A percentile compares a stretch with the other conserved stretches of the same genome.
These are phyloP conservation scores for Mustela erminea DNA, from an alignment of 2,797 vertebrate genomes.

Conservation along the genomic window DNA sequence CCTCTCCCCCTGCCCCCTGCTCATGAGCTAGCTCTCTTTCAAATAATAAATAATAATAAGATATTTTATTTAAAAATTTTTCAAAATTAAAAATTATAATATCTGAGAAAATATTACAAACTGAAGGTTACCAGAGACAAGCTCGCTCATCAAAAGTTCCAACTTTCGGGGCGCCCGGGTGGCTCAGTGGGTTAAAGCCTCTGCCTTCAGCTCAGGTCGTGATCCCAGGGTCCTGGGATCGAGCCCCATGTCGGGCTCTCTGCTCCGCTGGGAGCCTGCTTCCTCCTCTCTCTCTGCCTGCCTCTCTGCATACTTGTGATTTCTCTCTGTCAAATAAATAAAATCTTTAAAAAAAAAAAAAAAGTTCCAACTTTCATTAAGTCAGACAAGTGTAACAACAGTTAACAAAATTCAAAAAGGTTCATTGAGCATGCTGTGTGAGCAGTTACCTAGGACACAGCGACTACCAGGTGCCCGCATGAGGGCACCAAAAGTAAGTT, in stretches of 20 bases:
- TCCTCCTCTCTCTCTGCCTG: too few relatives aligned
- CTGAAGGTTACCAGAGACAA: background rate
- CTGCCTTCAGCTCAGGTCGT: too few relatives aligned
- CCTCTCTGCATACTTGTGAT: too few relatives aligned
- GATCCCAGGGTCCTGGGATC: too few relatives aligned
- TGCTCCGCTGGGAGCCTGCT: too few relatives aligned
- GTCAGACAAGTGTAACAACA: background rate
- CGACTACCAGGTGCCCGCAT: background rate
- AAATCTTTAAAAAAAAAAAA: too few relatives aligned
- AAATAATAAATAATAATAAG: too few relatives aligned
- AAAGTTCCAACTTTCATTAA: constrained; percentile 6
- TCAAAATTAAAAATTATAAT: background rate
- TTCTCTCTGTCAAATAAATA: too few relatives aligned
- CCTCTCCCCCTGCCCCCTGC: background rate
- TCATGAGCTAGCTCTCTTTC: background rate
- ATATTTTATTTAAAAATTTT: background rate
- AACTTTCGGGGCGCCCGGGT: too few relatives aligned
- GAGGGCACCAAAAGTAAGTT: background rate
- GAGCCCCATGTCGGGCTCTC: too few relatives aligned
- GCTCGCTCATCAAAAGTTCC: background rate
- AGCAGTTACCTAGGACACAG: background rate
- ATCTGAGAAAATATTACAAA: constrained; percentile 26
- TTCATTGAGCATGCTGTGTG: background rate
- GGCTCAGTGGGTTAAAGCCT: too few relatives aligned
- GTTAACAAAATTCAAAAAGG: constrained; percentile 38